These are phyloP conservation scores for Rhyacophila evoluta DNA, from an alignment of 2,888 invertebrate species.

Conservation along the genomic window DNA sequence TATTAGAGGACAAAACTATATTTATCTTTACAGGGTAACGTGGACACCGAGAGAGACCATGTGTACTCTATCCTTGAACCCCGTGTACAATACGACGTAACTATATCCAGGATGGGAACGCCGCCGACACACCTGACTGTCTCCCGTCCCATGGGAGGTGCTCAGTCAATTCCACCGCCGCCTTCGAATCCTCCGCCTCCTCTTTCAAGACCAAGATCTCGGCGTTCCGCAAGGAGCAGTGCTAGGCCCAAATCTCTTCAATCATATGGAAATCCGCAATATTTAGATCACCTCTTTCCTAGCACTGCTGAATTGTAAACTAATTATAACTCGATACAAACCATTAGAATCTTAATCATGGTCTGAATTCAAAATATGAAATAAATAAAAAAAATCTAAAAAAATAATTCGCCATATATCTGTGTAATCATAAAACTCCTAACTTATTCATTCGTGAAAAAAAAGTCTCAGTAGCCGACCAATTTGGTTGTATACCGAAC, in stretches of 20 bases:
- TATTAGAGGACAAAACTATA: not conserved
- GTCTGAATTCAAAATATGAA: too few species aligned
- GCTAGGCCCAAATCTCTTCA: constrained; percentile 72
- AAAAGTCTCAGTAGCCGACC: too few species aligned
- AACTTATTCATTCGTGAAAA: too few species aligned
- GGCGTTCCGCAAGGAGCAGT: constrained; percentile 58
- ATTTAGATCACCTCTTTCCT: constrained; percentile 74
- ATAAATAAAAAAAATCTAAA: too few species aligned
- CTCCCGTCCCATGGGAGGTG: constrained; percentile 65
- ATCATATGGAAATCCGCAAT: constrained; percentile 71
- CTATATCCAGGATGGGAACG: constrained; percentile 69
- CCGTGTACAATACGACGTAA: constrained; percentile 70
- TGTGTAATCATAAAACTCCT: too few species aligned
- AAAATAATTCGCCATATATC: too few species aligned
- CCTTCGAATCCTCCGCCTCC: constrained; percentile 62
- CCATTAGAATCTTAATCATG: too few species aligned
- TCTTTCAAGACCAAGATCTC: constrained; percentile 11
- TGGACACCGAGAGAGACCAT: constrained; percentile 69
- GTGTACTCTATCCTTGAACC: constrained; percentile 70
- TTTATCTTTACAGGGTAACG: constrained; percentile 62
- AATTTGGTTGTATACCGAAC: too few species aligned
- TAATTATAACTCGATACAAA: not conserved
- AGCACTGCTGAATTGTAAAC: constrained; percentile 51
- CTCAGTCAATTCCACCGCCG: constrained; percentile 65
- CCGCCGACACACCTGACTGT: constrained; percentile 69